These are phyloP conservation scores for Rhynchomys soricoides DNA, from an alignment of 2,113 vertebrate species.

Conservation along the genomic window DNA sequence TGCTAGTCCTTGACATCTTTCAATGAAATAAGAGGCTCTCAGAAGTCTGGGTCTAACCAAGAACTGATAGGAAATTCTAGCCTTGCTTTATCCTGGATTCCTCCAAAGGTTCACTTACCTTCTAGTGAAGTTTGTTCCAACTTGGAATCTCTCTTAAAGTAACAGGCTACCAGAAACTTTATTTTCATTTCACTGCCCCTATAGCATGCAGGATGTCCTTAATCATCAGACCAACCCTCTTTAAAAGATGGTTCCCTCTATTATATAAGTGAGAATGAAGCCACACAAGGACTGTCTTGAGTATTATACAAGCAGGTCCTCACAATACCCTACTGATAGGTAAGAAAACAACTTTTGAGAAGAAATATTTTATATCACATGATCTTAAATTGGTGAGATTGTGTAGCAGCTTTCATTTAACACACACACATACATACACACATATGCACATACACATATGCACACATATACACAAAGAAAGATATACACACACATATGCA, in stretches of 20 bases:
- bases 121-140: not conserved
- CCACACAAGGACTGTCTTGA: not conserved
- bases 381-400: not conserved
- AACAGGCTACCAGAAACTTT: not conserved
- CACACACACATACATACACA: not conserved
- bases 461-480: not conserved
- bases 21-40: not conserved
- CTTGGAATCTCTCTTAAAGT: not conserved
- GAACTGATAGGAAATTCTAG: not conserved
- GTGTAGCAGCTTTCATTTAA: too few species aligned
- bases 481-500: too few species aligned
- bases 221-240: not conserved
- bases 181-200: not conserved
- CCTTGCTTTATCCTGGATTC: not conserved
- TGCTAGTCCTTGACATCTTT: not conserved
- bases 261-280: not conserved
- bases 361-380: not conserved
- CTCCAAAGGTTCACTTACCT: not conserved
- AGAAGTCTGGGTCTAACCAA: not conserved
- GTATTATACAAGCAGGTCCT: not conserved
- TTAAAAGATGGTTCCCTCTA: not conserved
- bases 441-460: not conserved
- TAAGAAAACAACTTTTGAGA: not conserved
- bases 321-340: not conserved
- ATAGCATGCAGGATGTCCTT: not conserved